phyloP scores from a whole-genome alignment of 92 coral and sea anemone genomes.

The Phymanthus crucifer region DNA sequence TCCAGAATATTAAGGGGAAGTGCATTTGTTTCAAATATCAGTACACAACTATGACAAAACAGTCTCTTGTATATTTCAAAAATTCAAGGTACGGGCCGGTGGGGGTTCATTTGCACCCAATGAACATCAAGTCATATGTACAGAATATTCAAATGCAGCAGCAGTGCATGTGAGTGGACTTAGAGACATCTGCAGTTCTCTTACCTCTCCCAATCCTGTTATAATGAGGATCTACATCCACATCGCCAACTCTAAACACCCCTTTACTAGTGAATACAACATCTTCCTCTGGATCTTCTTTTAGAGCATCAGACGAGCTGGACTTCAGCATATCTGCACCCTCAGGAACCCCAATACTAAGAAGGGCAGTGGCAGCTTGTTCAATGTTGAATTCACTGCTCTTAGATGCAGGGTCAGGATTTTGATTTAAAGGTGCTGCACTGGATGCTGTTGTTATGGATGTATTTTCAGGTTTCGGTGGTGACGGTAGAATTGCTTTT shows the following conservation, averaged over 20 bases:
- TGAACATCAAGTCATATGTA: no score
- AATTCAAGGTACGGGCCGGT: no score
- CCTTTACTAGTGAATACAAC: constrained; percentile 94
- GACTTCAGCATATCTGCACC: constrained; percentile 49
- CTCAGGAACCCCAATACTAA: constrained; percentile 87
- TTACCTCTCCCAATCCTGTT: constrained; percentile 95
- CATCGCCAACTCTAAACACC: constrained; percentile 95
- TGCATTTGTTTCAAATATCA: no score
- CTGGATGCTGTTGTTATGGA: background rate
- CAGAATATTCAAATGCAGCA: no score
- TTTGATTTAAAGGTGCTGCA: background rate
- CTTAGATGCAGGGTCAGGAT: constrained; percentile 9
- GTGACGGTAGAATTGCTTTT: constrained; percentile 21
- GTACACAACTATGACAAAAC: no score
- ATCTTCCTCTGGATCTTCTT: constrained; percentile 73
- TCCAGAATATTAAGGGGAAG: no score
- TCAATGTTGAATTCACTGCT: constrained; percentile 76
- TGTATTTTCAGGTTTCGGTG: constrained; percentile 16
- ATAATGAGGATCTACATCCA: constrained; percentile 93
- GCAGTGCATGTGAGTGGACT: no score
- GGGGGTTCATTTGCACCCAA: no score
- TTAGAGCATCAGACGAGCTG: constrained; percentile 26
- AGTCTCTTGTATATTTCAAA: no score
- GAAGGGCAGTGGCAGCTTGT: constrained; percentile 93
- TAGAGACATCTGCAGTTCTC: no score